Percentiles rank a stretch among this genome's conserved stretches.
Evolutionary conservation across 1,140 invertebrate species (phyloP).

Genomic region (Caenorhabditis tropicalis): DNA sequence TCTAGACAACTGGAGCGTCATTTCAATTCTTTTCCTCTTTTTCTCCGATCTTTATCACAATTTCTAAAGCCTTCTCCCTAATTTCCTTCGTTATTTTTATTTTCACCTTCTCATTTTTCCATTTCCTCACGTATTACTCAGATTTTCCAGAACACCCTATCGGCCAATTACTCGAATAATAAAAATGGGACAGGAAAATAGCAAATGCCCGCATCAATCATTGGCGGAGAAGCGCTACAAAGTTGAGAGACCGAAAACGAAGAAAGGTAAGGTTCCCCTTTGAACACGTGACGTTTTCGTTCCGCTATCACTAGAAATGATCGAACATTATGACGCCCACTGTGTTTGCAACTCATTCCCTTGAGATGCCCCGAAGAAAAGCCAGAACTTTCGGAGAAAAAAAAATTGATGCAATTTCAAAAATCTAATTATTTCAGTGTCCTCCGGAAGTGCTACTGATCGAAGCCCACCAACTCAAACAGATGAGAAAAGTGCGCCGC

Average conservation of each 20-base stretch:
- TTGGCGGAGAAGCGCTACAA: constrained; percentile 47
- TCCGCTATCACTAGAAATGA: neutral
- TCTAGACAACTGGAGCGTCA: neutral
- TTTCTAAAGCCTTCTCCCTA: neutral
- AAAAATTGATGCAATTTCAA: neutral
- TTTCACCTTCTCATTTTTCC: neutral
- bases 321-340: neutral
- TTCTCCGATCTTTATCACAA: neutral
- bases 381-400: neutral
- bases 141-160: neutral
- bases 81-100: neutral
- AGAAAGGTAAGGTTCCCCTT: neutral
- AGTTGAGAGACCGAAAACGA: constrained; percentile 46
- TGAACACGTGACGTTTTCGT: constrained; percentile 11
- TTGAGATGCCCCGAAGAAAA: neutral
- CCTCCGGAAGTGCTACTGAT: constrained; percentile 22
- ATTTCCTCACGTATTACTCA: neutral
- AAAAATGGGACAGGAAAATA: constrained; percentile 48
- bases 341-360: neutral
- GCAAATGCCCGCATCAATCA: constrained; percentile 32
- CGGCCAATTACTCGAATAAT: neutral
- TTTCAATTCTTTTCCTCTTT: neutral
- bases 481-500: neutral
- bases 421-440: neutral
- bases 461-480: neutral